A percentile compares a stretch with the other conserved stretches of the same genome.
phyloP scores from a whole-genome alignment of 2,797 vertebrate genomes.

The Lagorchestes hirsutus region DNA sequence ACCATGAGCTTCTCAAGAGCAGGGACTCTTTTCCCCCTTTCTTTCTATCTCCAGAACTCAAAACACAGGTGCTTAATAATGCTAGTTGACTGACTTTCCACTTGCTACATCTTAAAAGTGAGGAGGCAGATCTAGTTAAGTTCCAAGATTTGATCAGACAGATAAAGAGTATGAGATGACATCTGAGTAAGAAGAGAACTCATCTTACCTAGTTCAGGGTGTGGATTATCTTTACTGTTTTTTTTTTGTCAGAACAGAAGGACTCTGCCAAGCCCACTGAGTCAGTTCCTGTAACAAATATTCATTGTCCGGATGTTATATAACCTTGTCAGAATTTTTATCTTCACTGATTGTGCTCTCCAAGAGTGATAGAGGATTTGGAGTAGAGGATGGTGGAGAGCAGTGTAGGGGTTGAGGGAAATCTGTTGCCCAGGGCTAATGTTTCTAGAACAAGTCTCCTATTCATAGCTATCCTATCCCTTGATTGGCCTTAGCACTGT shows the following conservation, averaged over 20 bases:
- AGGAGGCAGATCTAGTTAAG: not conserved
- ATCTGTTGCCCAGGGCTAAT: not conserved
- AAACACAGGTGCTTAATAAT: not conserved
- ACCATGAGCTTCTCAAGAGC: not conserved
- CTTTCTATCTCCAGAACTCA: not conserved
- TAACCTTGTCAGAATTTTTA: not conserved
- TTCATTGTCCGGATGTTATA: not conserved
- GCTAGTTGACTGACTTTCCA: not conserved
- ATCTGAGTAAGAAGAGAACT: not conserved
- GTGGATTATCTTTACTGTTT: not conserved
- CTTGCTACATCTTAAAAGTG: not conserved
- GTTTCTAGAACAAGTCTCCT: not conserved
- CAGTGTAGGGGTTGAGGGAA: not conserved
- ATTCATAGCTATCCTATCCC: not conserved
- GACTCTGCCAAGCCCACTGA: not conserved
- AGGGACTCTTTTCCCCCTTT: not conserved
- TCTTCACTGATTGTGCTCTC: not conserved
- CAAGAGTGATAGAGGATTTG: conserved; percentile 1
- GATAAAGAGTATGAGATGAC: not conserved
- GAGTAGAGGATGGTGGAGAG: not conserved
- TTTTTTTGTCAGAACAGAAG: not conserved
- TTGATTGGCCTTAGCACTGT: not conserved
- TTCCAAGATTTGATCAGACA: not conserved
- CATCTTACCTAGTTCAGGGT: not conserved
- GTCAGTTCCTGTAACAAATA: not conserved